Evolutionary conservation across 2,888 invertebrate species (phyloP), one percentile per base, ranked within the genome.

Genomic region (Cephus pygmeus): DNA sequence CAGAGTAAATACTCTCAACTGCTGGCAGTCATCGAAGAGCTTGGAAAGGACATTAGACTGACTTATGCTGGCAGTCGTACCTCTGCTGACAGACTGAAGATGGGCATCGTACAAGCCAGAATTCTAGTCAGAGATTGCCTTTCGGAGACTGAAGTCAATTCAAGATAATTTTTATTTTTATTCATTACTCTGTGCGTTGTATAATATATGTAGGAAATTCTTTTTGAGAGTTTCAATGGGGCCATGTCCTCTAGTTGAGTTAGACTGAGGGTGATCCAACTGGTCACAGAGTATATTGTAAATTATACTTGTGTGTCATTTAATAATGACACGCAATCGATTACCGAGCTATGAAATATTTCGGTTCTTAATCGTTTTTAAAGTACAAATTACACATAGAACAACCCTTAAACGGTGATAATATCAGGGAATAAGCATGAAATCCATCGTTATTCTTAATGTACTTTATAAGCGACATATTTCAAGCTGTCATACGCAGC

Each of bases 61-160:
- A 97, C 98, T 31, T 99, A 99, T 91, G 97, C 98, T 0, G 98
- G 98, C 31, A 98, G 98, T 89, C 96, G 97, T 88, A 97, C 96
- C 90, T 98, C 98, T 1, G 96, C 97, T 3, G 99, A 99, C 91
- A 94, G 98, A 75, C 93, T 99, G 75, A 99, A 99, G 92, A 94
- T 98, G 76, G 97, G 97, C 79, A 98, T 99, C 87, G 96, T 97
- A 3, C 97, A 98, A 92, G 99, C 99, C 12, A 94, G 98, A 84
- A 96, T 98, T 85, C 93, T 99, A 78, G 98, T 99, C 56, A 94
- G 98, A 84, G 98, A 99, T 91, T 99, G 98, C 92, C 94, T 98
- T 78, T 95, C 97, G 92, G 98, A 99, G 92, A 98, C 98, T 23
- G 98, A 98, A 92, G 93, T 97, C 85, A 97, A 96, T 86, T 96